Base-by-base conservation (phyloP, 2,113 vertebrate genomes). In the Pyrgilauda ruficollis region DNA sequence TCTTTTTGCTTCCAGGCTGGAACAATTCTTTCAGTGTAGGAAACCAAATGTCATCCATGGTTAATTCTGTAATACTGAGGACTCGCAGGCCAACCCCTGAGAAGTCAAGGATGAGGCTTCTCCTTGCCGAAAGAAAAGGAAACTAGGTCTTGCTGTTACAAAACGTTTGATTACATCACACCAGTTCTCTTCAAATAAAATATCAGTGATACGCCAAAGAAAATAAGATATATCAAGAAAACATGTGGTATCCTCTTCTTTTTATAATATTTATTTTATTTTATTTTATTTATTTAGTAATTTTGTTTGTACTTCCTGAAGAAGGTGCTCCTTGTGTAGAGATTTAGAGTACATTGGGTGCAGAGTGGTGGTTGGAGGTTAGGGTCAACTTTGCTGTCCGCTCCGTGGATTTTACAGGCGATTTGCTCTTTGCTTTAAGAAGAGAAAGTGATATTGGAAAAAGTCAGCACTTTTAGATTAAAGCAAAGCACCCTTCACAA, bases 401-500 rank as follows among this genome's bases (percentile, higher is more conserved):
- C 96, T 98, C 98, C 97, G 93, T 98, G 97, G 97, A 97, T 98
- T 98, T 97, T 98, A 98, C 98, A 98, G 98, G 98, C 98, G 97
- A 98, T 98, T 98, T 98, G 98, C 97, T 98, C 96, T 98, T 99
- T 98, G 97, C 98, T 98, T 98, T 98, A 98, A 98, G 98, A 98
- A 98, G 98, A 98, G 98, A 98, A 98, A 98, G 98, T 98, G 98
- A 98, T 98, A 98, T 98, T 98, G 97, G 98, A 98, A 98, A 98
- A 98, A 98, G 98, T 97, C 98, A 98, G 98, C 98, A 98, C 98
- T 98, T 98, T 98, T 98, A 98, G 98, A 98, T 98, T 99, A 99
- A 98, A 99, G 98, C 98, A 99, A 99, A 98, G 98, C 98, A 98
- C 98, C 98, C 98, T 98, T 99, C 98, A 99, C 97, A 98, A 99